A percentile compares a stretch with the other conserved stretches of the same genome.
Conservation (phyloP, 2,888 invertebrate genomes). For the Cecidostiba fungosa region DNA sequence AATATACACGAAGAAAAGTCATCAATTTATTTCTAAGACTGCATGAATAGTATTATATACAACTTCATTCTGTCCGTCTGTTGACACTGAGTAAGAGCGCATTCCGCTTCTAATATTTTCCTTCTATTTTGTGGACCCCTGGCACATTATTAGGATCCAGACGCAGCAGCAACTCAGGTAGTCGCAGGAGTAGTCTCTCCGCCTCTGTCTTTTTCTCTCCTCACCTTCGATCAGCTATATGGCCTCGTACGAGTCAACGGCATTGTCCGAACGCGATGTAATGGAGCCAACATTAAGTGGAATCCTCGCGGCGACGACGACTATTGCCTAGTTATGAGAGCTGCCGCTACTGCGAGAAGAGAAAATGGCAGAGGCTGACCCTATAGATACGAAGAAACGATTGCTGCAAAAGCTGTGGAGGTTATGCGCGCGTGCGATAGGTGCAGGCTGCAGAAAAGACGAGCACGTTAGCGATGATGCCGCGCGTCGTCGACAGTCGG, state of each 20-base stretch:
- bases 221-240: background rate
- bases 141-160: background rate
- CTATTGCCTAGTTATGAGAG: slow-evolving; percentile 35
- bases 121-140: background rate
- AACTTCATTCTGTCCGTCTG: background rate
- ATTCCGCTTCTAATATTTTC: slow-evolving; percentile 5
- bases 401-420: background rate
- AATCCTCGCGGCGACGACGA: slow-evolving; percentile 8
- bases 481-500: background rate
- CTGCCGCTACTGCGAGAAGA: background rate
- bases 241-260: slow-evolving; percentile 51
- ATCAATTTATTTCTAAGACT: too few relatives aligned
- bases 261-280: slow-evolving; percentile 68
- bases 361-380: slow-evolving; percentile 13
- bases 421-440: background rate
- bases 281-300: slow-evolving; percentile 65
- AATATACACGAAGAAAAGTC: too few relatives aligned
- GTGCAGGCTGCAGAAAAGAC: background rate
- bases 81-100: background rate
- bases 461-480: background rate
- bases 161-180: background rate
- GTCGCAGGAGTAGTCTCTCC: background rate
- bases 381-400: background rate
- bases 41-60: background rate
- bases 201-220: slow-evolving; percentile 2